These are phyloP conservation scores for Bruchidius siliquastri DNA, from an alignment of 2,888 invertebrate species.

Conservation along the genomic window DNA sequence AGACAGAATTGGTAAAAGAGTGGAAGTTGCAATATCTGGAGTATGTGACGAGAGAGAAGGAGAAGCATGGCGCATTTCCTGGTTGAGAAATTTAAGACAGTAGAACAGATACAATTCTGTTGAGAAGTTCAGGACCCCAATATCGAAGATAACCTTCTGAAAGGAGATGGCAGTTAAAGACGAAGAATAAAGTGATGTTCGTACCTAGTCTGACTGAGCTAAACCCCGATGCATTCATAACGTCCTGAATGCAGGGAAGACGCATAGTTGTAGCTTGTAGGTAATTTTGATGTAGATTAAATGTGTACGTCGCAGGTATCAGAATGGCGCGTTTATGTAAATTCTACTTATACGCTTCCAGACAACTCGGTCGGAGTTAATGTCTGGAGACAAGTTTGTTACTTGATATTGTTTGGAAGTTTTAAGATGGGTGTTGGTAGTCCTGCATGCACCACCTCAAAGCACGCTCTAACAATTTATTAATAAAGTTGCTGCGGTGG, in stretches of 20 bases:
- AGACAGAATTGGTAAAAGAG: too few species aligned
- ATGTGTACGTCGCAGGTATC: neutral
- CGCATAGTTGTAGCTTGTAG: neutral
- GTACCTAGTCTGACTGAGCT: neutral
- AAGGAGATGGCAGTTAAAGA: too few species aligned
- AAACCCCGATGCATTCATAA: neutral
- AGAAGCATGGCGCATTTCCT: too few species aligned
- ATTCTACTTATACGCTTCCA: neutral
- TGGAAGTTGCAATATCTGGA: too few species aligned
- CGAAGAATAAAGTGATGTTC: too few species aligned
- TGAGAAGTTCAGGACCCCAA: too few species aligned
- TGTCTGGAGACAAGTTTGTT: neutral
- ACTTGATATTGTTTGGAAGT: neutral
- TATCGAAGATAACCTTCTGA: too few species aligned
- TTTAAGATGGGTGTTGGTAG: neutral
- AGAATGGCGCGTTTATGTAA: neutral
- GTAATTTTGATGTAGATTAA: neutral
- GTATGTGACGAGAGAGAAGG: too few species aligned
- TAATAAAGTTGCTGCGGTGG: neutral
- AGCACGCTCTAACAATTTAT: neutral
- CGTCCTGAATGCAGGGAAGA: neutral
- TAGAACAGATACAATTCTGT: too few species aligned
- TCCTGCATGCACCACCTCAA: neutral
- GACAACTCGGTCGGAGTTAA: neutral
- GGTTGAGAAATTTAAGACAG: too few species aligned